Evolutionary conservation across 2,888 invertebrate genomes (phyloP), one percentile per base, ranked within the genome.

Genomic region (Aphidius colemani): DNA sequence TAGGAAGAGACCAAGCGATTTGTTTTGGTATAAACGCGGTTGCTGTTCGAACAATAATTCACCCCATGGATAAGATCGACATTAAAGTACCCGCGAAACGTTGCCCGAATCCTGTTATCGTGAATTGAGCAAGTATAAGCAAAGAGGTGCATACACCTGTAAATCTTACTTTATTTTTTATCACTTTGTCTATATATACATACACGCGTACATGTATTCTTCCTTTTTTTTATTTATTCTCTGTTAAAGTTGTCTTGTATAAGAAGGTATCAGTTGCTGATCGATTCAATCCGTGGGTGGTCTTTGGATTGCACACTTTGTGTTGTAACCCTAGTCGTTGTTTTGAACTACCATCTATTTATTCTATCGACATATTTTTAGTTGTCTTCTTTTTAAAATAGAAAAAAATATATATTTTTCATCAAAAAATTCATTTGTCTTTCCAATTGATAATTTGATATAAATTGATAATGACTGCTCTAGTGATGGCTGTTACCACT

Each of bases 261-360:
- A 46, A 53, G 70, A 65, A 71, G 72, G 71, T 77, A 77, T 78
- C 78, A 76, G 77, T 79, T 78, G 75, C 76, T 78, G 78, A 78
- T 79, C 78, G 78, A 79, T 78, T 77, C 77, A 75, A 74, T 73
- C 75, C 73, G 77, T 79, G 78, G 78, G 78, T 79, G 78, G 78
- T 79, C 78, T 72, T 66, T 70, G 59, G 61, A 71, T 73, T 71
- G 67, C 71, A 73, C 55, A 68, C 70, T 74, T 74, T 74, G 72
- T 69, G 71, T 67, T 74, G 78, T 77, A 78, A 78, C 73, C 74
- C 71, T 74, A 76, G 72, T 75, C 76, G 45, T 46, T 39, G 40
- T 46, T 57, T 70, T 67, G 68, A 66, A 66, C 60, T 64, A 68
- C 70, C 72, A 30, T 30, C 72, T 76, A 78, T 77, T 75, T 71